Base-by-base conservation (phyloP, 2,888 invertebrate species). In the Drosophila sordidula region DNA sequence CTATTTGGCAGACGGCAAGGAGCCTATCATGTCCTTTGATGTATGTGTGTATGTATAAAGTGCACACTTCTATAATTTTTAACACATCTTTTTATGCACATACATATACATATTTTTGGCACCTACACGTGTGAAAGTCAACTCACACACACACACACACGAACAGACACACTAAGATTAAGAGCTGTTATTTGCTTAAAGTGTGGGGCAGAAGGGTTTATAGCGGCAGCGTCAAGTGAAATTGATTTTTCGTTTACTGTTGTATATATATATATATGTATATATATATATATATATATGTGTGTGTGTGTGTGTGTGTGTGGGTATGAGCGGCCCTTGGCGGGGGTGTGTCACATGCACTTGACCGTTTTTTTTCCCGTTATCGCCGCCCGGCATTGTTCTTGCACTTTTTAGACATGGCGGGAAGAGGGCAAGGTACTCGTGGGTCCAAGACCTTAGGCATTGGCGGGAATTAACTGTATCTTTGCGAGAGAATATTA, bases 21-120 rank as follows among this genome's bases (percentile, higher is more conserved):
- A 95, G 75, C 95, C 95, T 39, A 90, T 96, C 67, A 93, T 97
- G 84, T 94, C 94, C 78, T 95, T 95, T 92, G 96, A 97, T 95
- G 97, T 97, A 94, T 65, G 85, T 84, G 66, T 66, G 58, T 59
- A 80, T 76, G 68, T 64, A 51, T 38, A 14, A 42, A 49, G 18
- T 49, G 14, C 46, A 49, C 54, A 51, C 47, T 54, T 42, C 9
- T 26, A 36, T 51, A 36, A 34, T 45, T 57, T 32, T 34, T 34
- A 41, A 29, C 34, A 38, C 50, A 22, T 49, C 44, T 44, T 34
- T 26, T 39, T 49, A 4, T 34, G 42, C 63, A 63, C 26, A 25
- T 6, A 54, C 57, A 62, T 47, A 29, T 46, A 47, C 42, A 55
- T n/a, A 45, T 18, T 67, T 59, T 49, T 46, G 42, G 56, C 78